A percentile compares a stretch with the other conserved stretches of the same genome.
Evolutionary conservation across 2,888 invertebrate species (phyloP).

Genomic region (Chrysodeixis includens): DNA sequence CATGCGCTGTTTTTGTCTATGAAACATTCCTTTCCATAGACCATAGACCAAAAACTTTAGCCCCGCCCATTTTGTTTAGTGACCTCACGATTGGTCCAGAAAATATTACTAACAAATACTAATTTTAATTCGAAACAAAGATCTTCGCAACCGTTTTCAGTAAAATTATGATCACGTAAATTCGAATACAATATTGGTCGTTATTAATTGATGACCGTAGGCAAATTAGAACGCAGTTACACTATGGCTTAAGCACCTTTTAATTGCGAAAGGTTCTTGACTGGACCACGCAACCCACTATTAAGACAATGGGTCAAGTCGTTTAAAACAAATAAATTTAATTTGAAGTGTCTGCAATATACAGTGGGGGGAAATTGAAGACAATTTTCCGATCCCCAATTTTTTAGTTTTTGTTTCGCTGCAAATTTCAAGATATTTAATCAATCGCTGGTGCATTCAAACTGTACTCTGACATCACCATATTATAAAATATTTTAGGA

Average conservation of each 20-base stretch:
- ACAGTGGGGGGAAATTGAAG: no score
- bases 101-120: neutral
- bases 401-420: no score
- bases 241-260: slow-evolving; percentile 17
- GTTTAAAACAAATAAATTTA: neutral
- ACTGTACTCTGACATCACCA: no score
- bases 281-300: neutral
- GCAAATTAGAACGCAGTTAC: slow-evolving; percentile 31
- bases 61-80: neutral
- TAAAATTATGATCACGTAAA: slow-evolving; percentile 30
- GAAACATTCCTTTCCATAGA: neutral
- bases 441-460: no score
- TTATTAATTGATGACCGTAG: slow-evolving; percentile 28
- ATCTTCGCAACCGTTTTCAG: slow-evolving; percentile 1
- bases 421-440: no score
- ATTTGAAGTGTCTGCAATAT: no score
- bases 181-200: slow-evolving; percentile 36
- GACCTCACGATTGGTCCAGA: neutral
- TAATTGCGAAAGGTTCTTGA: slow-evolving; percentile 29
- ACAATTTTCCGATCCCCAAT: no score
- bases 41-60: neutral
- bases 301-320: slow-evolving; percentile 8
- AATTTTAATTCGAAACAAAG: neutral
- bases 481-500: no score
- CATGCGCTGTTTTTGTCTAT: neutral